Conservation (phyloP, 2,797 vertebrate species). For the Sebastes dallii region DNA sequence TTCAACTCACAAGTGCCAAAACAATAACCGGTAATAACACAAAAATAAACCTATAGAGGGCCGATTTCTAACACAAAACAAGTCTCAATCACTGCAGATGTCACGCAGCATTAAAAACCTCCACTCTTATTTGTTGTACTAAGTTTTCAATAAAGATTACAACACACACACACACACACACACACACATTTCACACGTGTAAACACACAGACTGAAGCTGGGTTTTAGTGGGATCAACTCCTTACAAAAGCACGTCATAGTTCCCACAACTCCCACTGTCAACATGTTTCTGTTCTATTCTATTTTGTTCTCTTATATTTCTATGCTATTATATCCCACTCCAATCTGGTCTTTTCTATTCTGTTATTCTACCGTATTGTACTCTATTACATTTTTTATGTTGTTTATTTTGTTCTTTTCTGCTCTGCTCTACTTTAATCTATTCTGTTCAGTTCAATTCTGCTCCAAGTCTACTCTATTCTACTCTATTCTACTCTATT, state of each 20-base stretch:
- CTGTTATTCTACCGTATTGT: background rate
- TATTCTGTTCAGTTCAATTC: too few relatives aligned
- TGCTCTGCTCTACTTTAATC: background rate
- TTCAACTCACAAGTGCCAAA: conserved; percentile 9
- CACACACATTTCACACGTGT: background rate
- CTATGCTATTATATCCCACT: background rate
- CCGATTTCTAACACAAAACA: conserved; percentile 15
- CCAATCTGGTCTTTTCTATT: too few relatives aligned
- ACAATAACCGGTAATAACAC: background rate
- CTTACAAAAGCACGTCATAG: conserved; percentile 5
- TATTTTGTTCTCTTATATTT: background rate
- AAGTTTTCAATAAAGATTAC: conserved; percentile 26
- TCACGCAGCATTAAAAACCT: conserved; percentile 34
- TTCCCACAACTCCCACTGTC: conserved; percentile 17
- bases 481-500: background rate
- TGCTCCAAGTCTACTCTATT: background rate
- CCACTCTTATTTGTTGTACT: background rate
- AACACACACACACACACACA: conserved; percentile 6
- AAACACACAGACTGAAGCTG: conserved; percentile 17
- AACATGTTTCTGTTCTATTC: background rate
- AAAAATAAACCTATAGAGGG: conserved; percentile 21
- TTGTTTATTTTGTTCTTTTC: background rate
- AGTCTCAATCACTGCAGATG: conserved; percentile 36
- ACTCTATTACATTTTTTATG: too few relatives aligned
- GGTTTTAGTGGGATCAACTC: conserved; percentile 24